Conservation (phyloP, 2,113 vertebrate species). For the Burhinus oedicnemus region DNA sequence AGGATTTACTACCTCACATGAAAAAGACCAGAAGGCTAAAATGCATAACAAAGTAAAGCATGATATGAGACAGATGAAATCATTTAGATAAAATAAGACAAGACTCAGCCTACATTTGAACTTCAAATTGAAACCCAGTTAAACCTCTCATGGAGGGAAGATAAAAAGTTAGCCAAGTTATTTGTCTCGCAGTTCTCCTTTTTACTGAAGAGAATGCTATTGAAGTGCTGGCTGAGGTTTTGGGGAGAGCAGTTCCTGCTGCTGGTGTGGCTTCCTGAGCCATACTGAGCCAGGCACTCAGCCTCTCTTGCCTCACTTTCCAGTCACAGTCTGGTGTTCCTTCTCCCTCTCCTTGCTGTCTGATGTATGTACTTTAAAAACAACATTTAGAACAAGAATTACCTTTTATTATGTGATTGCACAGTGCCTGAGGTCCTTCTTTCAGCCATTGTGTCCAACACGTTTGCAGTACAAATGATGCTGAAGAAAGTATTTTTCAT, state of each 20-base stretch:
- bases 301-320: not conserved
- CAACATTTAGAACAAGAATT: not conserved
- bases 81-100: slow-evolving; percentile 21
- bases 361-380: not conserved
- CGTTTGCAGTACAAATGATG: not conserved
- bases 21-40: slow-evolving; percentile 36
- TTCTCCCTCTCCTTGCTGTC: not conserved
- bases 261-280: not conserved
- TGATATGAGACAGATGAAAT: slow-evolving; percentile 38
- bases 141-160: not conserved
- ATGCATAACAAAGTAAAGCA: not conserved
- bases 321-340: not conserved
- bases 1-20: slow-evolving; percentile 24
- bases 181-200: not conserved
- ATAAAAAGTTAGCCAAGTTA: not conserved
- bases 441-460: not conserved
- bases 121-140: slow-evolving; percentile 12
- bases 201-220: not conserved
- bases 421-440: not conserved
- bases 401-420: not conserved
- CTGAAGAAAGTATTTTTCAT: not conserved
- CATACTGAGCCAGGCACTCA: not conserved
- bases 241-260: not conserved
- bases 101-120: slow-evolving; percentile 5
- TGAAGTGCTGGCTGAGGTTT: not conserved